Conservation (phyloP, 2,888 invertebrate species). For the Conistra vaccinii region DNA sequence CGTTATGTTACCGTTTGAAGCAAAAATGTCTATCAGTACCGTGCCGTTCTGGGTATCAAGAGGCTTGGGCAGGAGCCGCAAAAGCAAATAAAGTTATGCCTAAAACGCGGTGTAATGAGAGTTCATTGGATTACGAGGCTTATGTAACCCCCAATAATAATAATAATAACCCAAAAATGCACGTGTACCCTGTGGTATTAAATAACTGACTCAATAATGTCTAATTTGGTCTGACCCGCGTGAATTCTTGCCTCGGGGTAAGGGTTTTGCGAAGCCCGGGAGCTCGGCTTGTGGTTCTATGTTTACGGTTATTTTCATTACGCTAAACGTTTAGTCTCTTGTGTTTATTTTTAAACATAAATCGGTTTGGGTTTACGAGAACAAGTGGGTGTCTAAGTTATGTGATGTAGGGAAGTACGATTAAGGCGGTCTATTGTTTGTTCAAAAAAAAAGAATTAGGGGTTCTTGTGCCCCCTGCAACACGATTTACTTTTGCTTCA, state of each 20-base stretch:
- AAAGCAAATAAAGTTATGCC: slow-evolving; percentile 87
- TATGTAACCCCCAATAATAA: slow-evolving; percentile 88
- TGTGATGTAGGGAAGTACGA: slow-evolving; percentile 40
- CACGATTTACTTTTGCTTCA: not conserved
- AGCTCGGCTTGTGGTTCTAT: slow-evolving; percentile 71
- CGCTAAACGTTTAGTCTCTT: slow-evolving; percentile 79
- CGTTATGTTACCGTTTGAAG: slow-evolving; percentile 79
- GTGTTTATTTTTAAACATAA: slow-evolving; percentile 75
- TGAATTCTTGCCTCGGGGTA: slow-evolving; percentile 74
- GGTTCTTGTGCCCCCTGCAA: not conserved
- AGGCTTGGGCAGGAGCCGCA: slow-evolving; percentile 82
- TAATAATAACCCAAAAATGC: slow-evolving; percentile 90
- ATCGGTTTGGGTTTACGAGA: slow-evolving; percentile 66
- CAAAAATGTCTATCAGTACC: slow-evolving; percentile 79
- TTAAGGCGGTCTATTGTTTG: not conserved
- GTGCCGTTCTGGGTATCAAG: slow-evolving; percentile 85
- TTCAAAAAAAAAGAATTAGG: not conserved
- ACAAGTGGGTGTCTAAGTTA: slow-evolving; percentile 60
- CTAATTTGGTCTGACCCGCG: slow-evolving; percentile 79
- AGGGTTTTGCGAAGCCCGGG: slow-evolving; percentile 68
- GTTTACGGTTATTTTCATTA: slow-evolving; percentile 87
- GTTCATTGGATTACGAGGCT: slow-evolving; percentile 89
- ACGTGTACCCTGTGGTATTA: slow-evolving; percentile 85
- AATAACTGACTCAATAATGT: slow-evolving; percentile 90
- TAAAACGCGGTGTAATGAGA: slow-evolving; percentile 88